A percentile compares a stretch with the other conserved stretches of the same genome.
phyloP scores from a whole-genome alignment of 2,888 invertebrate genomes.

The Rugalucina vietnamica region DNA sequence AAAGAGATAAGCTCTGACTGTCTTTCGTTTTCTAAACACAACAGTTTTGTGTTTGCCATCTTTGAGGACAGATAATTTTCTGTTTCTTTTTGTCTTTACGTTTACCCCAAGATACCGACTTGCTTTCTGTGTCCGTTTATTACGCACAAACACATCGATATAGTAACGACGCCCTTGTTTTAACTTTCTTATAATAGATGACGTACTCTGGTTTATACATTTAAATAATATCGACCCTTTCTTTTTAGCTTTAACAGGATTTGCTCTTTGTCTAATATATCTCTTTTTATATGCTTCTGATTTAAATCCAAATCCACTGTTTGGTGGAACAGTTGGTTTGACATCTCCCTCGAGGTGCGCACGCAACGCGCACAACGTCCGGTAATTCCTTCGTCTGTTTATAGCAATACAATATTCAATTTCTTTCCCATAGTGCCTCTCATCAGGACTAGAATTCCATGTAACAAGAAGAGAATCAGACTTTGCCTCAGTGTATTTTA shows the following conservation, averaged over 20 bases:
- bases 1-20: constrained; percentile 57
- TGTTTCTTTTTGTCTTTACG: constrained; percentile 68
- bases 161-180: constrained; percentile 85
- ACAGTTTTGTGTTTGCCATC: constrained; percentile 72
- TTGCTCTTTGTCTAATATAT: constrained; percentile 62
- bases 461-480: constrained; percentile 57
- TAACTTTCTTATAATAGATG: constrained; percentile 85
- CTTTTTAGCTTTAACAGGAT: constrained; percentile 67
- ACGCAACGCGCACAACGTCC: constrained; percentile 85
- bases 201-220: constrained; percentile 85
- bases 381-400: constrained; percentile 82
- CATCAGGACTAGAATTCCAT: constrained; percentile 68
- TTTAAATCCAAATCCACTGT: constrained; percentile 79
- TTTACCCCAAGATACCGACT: constrained; percentile 85
- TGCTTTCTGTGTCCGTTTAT: constrained; percentile 85
- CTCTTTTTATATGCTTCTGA: constrained; percentile 72
- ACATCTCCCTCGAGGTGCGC: constrained; percentile 82
- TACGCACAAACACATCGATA: constrained; percentile 86
- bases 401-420: constrained; percentile 86
- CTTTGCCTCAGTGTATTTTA: constrained; percentile 49
- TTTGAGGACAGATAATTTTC: constrained; percentile 60
- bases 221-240: constrained; percentile 81
- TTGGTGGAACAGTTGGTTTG: constrained; percentile 75
- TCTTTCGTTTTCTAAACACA: constrained; percentile 63
- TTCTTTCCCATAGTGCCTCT: constrained; percentile 64